Base-by-base conservation (phyloP, 2,888 invertebrate genomes). In the Endomychus coccineus region DNA sequence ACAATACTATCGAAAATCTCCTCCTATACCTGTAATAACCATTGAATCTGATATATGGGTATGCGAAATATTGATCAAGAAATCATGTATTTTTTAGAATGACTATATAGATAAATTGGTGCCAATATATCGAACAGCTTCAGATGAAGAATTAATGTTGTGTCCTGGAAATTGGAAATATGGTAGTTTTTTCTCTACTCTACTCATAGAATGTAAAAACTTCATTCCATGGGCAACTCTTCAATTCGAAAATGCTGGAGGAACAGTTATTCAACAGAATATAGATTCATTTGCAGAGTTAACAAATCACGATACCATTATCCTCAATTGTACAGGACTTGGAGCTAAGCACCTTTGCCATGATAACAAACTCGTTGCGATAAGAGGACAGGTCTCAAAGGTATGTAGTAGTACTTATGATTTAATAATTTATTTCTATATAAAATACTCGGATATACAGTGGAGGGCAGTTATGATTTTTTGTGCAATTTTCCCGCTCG, bases 271-370 rank as follows among this genome's bases (percentile, higher is more conserved):
- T 4, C 61, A 69, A 15, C 64, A 67, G 43, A 75, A 70, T 54
- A 59, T 89, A 4, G 62, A 73, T 3, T 74, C 68, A 17, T 74
- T 90, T 35, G 57, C 69, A 19, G 75, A 83, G 41, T 59, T 87
- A 32, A 60, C 67, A 3, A 58, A 62, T 4, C 31, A 50, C 5
- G 82, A 74, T 52, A 83, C 90, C 62, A 68, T 87, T 9, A 69
- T 90, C 21, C 73, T 92, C 34, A 94, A 94, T 60, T 94, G 94
- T 57, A 74, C 83, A 0, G 92, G 92, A 4, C 65, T 92, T 31
- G 88, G 85, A n/a, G 81, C 92, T 1, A 79, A 77, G 61, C 68
- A 71, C 49, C 66, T 94, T 25, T 86, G 87, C 52, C 68, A 75
- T 16, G 92, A 94, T 59, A 62, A 71, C 43, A 75, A 78, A 51